These are phyloP conservation scores for Neria commutata DNA, from an alignment of 2,888 invertebrate genomes.

Conservation along the genomic window DNA sequence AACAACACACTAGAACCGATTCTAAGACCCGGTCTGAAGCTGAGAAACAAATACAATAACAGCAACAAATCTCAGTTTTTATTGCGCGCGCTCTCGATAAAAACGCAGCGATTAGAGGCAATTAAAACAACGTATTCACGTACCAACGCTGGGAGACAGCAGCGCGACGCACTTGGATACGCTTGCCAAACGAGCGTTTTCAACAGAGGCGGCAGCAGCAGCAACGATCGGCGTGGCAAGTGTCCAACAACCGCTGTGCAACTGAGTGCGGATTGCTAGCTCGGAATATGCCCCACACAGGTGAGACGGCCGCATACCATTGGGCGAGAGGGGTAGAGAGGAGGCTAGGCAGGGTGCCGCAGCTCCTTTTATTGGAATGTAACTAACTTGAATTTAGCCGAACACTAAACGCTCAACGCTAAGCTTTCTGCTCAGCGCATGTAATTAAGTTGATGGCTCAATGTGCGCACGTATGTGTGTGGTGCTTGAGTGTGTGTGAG, in stretches of 20 bases:
- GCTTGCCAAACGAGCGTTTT: constrained; percentile 11
- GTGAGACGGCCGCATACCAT: no score
- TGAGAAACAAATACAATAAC: constrained; percentile 2
- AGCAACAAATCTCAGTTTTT: constrained; percentile 22
- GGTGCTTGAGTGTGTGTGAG: no score
- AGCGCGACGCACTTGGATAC: constrained; percentile 18
- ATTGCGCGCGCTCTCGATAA: constrained; percentile 22
- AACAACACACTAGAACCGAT: no score
- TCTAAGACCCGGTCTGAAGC: neutral
- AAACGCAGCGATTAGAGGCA: constrained; percentile 27
- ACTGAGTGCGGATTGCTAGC: no score
- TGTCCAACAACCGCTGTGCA: no score
- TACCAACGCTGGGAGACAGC: constrained; percentile 5
- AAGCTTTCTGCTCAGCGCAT: neutral
- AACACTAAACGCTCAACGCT: no score
- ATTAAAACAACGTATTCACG: constrained; percentile 24
- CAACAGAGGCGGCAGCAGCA: no score
- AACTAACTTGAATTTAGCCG: no score
- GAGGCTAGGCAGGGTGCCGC: neutral
- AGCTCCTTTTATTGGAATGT: neutral
- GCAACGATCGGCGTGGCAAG: no score
- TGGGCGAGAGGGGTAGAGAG: no score
- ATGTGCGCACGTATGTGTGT: neutral
- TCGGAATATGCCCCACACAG: constrained; percentile 45
- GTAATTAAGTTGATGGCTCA: neutral